Conservation (phyloP, 2,113 vertebrate genomes). For the Notiomystis cincta region DNA sequence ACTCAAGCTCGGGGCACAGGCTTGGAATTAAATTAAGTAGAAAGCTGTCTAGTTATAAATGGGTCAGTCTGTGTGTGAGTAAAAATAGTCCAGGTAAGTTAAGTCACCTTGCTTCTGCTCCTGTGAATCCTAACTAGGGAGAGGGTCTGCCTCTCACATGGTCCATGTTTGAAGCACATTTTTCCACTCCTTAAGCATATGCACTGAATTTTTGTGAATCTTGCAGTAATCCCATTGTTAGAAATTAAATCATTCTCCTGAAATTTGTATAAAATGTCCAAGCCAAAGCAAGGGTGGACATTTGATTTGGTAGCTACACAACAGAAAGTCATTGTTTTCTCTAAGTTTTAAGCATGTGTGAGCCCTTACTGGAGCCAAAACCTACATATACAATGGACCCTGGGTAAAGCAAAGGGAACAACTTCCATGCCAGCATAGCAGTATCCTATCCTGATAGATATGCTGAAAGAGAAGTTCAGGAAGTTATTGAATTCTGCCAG, state of each 20-base stretch:
- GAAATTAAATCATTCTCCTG: background rate
- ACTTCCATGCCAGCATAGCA: background rate
- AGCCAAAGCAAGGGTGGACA: background rate
- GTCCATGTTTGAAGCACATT: background rate
- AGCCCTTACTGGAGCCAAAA: background rate
- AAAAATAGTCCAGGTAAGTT: slow-evolving; percentile 23
- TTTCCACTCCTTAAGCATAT: background rate
- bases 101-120: background rate
- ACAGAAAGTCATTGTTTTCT: background rate
- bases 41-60: slow-evolving; percentile 35
- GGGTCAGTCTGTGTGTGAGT: background rate
- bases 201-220: background rate
- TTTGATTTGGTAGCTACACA: background rate
- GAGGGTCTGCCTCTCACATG: background rate
- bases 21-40: slow-evolving; percentile 40
- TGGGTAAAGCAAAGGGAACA: background rate
- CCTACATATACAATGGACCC: no score
- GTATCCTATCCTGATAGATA: no score
- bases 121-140: background rate
- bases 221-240: background rate
- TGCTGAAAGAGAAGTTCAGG: background rate
- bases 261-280: background rate
- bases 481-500: background rate
- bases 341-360: background rate
- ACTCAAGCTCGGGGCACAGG: background rate